Base-by-base conservation (phyloP, 2,113 vertebrate genomes). In the Leuciscus idus region DNA sequence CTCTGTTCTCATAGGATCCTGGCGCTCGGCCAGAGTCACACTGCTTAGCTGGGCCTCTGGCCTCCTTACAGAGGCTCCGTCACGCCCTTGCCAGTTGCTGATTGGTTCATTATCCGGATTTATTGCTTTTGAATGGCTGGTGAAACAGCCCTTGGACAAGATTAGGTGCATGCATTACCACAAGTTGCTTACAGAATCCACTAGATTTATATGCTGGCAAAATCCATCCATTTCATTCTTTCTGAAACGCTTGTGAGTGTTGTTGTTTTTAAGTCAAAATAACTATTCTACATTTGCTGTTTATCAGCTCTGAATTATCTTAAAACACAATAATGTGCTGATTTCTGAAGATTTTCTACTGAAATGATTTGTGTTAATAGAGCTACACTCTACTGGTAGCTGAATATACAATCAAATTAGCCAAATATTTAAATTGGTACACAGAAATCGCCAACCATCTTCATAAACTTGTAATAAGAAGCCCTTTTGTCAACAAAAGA, bases 71-170 rank as follows among this genome's bases (percentile, higher is more conserved):
- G 46, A 81, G 76, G 68, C 85, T 57, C 88, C 81, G 85, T 89
- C 90, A 89, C 90, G 84, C 86, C 90, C 91, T 85, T 88, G 87
- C 92, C 89, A 87, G 81, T 33, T 36, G 17, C 80, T 82, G 62
- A 80, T 89, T 70, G 85, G 89, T 90, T 87, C 91, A 90, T 89
- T 91, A 73, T 84, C 81, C 87, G 86, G 89, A 66, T 85, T 85
- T 86, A 66, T 23, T 82, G 72, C 86, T 90, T 88, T 91, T 92
- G 92, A 94, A 93, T 91, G 80, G 92, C 90, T 91, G 90, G 88
- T 93, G 93, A 93, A 93, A 81, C 85, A 0, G 15, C 81, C 80
- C 89, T 89, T 88, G 86, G 84, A 85, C 83, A 87, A 87, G 91
- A 93, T 94, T 92, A 93, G 89, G 64, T 43, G 46, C 30, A 87